A percentile compares a stretch with the other conserved stretches of the same genome.
phyloP scores from a whole-genome alignment of 2,113 vertebrate species.

The Fregata magnificens region DNA sequence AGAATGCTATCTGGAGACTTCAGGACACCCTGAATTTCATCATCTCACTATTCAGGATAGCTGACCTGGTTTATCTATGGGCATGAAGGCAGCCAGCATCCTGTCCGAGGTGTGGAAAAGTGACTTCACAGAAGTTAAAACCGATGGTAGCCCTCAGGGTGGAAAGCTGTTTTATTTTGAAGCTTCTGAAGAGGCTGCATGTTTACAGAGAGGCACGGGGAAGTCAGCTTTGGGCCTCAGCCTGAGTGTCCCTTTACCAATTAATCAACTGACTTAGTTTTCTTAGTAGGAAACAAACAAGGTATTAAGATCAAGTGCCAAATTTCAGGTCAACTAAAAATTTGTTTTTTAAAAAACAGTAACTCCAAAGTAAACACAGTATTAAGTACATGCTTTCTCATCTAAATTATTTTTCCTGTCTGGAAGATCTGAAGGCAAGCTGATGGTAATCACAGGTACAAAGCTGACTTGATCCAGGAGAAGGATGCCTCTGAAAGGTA shows the following conservation, averaged over 20 bases:
- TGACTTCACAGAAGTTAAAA: constrained; percentile 70
- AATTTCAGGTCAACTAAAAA: constrained; percentile 32
- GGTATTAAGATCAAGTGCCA: constrained; percentile 51
- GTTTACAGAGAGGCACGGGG: neutral
- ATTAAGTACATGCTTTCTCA: constrained; percentile 67
- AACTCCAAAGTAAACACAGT: neutral
- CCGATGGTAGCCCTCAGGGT: neutral
- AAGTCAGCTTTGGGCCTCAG: neutral
- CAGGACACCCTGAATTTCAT: neutral
- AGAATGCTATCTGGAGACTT: neutral
- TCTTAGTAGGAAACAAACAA: constrained; percentile 28
- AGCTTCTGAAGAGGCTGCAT: neutral
- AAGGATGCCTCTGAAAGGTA: constrained; percentile 73
- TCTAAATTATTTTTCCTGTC: constrained; percentile 58
- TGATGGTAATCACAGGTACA: constrained; percentile 56
- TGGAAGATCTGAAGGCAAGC: constrained; percentile 54
- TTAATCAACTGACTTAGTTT: neutral
- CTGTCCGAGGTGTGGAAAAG: neutral
- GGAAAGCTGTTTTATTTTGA: constrained; percentile 1
- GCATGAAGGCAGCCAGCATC: neutral
- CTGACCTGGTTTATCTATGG: neutral
- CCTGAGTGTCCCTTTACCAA: neutral
- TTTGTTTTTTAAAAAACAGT: neutral
- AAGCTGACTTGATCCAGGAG: constrained; percentile 62
- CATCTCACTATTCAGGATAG: neutral